These are phyloP conservation scores for Napeogenes inachia DNA, from an alignment of 2,888 invertebrate genomes.

Conservation along the genomic window DNA sequence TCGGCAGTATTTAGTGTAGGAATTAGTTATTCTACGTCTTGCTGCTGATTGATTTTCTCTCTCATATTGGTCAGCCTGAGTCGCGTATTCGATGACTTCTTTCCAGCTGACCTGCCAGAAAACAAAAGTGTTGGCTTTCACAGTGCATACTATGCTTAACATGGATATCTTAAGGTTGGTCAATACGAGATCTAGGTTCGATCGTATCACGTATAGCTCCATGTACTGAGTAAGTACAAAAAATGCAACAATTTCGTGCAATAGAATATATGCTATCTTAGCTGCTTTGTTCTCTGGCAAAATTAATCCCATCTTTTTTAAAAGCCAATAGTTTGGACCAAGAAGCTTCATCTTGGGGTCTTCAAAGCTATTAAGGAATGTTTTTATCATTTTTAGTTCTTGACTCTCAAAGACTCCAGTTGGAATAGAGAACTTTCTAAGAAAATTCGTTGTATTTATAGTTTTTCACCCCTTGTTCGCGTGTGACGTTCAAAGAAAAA, in stretches of 20 bases:
- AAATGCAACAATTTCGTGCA: slow-evolving; percentile 47
- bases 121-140: slow-evolving; percentile 54
- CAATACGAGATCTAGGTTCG: slow-evolving; percentile 53
- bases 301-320: slow-evolving; percentile 48
- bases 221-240: slow-evolving; percentile 59
- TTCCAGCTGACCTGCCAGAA: slow-evolving; percentile 56
- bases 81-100: slow-evolving; percentile 53
- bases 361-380: slow-evolving; percentile 44
- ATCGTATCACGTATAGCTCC: slow-evolving; percentile 55
- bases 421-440: slow-evolving; percentile 12
- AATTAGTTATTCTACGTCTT: slow-evolving; percentile 43
- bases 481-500: slow-evolving; percentile 12
- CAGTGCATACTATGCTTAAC: slow-evolving; percentile 56
- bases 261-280: slow-evolving; percentile 40
- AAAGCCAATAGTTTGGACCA: slow-evolving; percentile 60
- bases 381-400: slow-evolving; percentile 39
- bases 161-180: slow-evolving; percentile 63
- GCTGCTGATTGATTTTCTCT: slow-evolving; percentile 40
- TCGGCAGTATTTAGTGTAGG: slow-evolving; percentile 57
- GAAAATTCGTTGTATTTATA: slow-evolving; percentile 17
- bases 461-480: slow-evolving; percentile 9
- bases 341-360: slow-evolving; percentile 49
- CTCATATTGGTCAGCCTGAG: slow-evolving; percentile 56
- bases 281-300: slow-evolving; percentile 44
- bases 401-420: slow-evolving; percentile 23